Base-by-base conservation (phyloP, 1,140 invertebrate genomes). In the Drosophila ambigua region DNA sequence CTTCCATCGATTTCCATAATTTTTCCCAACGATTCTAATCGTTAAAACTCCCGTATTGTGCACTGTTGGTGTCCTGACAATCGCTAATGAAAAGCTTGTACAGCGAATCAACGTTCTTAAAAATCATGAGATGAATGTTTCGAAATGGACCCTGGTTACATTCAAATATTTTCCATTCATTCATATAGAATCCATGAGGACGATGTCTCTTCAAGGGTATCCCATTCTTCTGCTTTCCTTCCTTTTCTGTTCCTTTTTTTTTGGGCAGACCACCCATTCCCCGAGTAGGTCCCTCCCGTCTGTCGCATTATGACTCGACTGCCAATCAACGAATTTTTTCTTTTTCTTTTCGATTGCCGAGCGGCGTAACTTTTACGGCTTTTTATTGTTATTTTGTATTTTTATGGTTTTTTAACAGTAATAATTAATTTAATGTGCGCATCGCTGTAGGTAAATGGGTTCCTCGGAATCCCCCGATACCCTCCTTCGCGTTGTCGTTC, bases 401-500 rank as follows among this genome's bases (percentile, higher is more conserved):
- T 88, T 85, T 83, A 88, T 83, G 75, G 67, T 54, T 88, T 88
- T 88, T 88, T 88, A 88, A 88, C 83, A 77, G 79, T 83, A 89
- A 88, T 79, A 88, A 89, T 88, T 88, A 88, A 88, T 88, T 83
- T 79, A 88, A 88, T 88, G 79, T 60, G 60, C 59, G 60, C 83
- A 55, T 68, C 58, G 83, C 76, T 83, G 83, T 87, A 87, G 83
- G 83, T 87, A 89, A 87, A 89, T 85, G 60, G 79, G 35, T 39
- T 39, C 35, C 35, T 39, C 35, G 4, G 11, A 13, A 39, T 13
- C 35, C 11, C 31, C 31, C 68, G 49, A 31, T 50, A 41, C 57
- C 69, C 79, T 75, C 67, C 31, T 3, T 44, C 20, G 35, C 13
- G 9, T 49, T 53, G 39, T 53, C 24, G 23, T 41, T 45, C 5